Conservation (phyloP, 1,140 invertebrate species). For the Druon quercuslanigerum region DNA sequence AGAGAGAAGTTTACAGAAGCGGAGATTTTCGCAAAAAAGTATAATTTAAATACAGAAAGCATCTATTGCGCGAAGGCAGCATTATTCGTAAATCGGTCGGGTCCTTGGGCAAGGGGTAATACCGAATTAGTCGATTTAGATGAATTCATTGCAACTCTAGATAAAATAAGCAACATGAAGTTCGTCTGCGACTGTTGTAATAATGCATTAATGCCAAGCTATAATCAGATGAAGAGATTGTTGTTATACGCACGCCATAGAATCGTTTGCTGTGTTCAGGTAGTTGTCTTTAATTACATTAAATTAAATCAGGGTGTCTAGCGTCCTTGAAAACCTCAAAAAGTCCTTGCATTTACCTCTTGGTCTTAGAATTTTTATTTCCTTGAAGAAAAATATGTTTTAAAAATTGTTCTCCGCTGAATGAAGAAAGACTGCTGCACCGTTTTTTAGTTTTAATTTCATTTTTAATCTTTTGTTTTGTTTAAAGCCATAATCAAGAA, state of each 20-base stretch:
- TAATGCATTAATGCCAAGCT: constrained; percentile 61
- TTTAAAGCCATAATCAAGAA: too few species aligned
- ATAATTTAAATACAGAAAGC: constrained; percentile 62
- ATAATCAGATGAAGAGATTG: constrained; percentile 58
- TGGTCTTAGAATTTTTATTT: too few species aligned
- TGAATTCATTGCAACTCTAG: constrained; percentile 52
- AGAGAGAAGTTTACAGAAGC: constrained; percentile 69
- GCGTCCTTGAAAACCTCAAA: too few species aligned
- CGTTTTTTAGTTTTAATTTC: constrained; percentile 10
- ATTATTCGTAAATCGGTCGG: constrained; percentile 59
- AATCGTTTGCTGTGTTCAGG: constrained; percentile 55
- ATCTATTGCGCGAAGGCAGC: constrained; percentile 67
- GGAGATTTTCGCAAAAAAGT: constrained; percentile 66
- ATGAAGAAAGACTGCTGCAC: too few species aligned
- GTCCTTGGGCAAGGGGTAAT: constrained; percentile 56
- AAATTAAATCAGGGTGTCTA: too few species aligned
- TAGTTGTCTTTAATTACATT: constrained; percentile 31
- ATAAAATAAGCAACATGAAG: constrained; percentile 63
- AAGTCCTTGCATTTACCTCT: too few species aligned
- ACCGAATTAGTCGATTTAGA: constrained; percentile 46
- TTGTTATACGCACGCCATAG: constrained; percentile 61
- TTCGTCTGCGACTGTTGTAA: constrained; percentile 69
- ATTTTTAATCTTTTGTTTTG: background rate
- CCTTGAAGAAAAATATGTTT: too few species aligned
- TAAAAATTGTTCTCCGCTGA: too few species aligned